Percentiles rank a stretch among this genome's conserved stretches.
phyloP scores from a whole-genome alignment of 64 coral and sea anemone species.

The Montipora capricornis region DNA sequence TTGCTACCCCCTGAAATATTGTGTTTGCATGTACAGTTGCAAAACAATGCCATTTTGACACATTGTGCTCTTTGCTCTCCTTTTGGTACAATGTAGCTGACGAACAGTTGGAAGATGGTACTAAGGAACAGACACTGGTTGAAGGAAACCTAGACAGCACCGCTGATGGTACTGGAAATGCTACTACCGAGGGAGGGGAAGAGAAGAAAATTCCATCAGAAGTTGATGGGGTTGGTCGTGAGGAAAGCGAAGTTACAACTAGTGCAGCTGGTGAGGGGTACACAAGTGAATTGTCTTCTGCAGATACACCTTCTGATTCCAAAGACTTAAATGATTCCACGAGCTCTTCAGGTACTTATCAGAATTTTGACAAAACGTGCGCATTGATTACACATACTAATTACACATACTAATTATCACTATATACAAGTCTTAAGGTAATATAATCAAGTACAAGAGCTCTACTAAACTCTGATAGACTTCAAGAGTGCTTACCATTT shows the following conservation, averaged over 20 bases:
- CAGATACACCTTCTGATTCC: background rate
- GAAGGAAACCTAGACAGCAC: background rate
- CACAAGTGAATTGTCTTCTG: background rate
- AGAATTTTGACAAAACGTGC: too few relatives aligned
- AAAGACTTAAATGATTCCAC: background rate
- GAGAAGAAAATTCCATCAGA: background rate
- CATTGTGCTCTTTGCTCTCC: background rate
- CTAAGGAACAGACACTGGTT: conserved; percentile 27
- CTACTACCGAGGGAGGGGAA: background rate
- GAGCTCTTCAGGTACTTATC: background rate
- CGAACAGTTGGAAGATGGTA: conserved; percentile 80
- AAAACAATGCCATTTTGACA: too few relatives aligned
- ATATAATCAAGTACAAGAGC: too few relatives aligned
- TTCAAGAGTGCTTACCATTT: too few relatives aligned
- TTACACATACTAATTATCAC: too few relatives aligned
- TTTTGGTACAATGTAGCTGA: conserved; percentile 39
- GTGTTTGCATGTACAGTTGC: too few relatives aligned
- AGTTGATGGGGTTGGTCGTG: background rate
- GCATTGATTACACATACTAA: too few relatives aligned
- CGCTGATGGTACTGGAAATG: background rate
- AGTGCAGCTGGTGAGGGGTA: background rate
- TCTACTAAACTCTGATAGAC: too few relatives aligned
- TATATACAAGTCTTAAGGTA: too few relatives aligned
- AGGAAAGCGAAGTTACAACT: background rate
- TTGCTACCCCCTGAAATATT: too few relatives aligned